A percentile compares a stretch with the other conserved stretches of the same genome.
Conservation (phyloP, 2,113 vertebrate genomes). For the Pelvicachromis taeniatus region DNA sequence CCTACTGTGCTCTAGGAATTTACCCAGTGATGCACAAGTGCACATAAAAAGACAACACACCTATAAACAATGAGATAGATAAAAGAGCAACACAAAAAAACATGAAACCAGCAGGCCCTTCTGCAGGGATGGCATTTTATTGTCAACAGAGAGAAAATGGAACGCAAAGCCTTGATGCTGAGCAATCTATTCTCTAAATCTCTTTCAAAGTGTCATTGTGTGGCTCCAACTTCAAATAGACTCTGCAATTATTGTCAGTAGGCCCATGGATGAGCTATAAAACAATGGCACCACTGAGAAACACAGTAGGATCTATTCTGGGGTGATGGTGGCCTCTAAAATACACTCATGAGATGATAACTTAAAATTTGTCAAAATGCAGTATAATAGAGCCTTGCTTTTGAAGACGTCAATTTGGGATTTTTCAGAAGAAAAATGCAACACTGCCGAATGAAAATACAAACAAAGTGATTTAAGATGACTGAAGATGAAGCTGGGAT, state of each 20-base stretch:
- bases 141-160: constrained; percentile 23
- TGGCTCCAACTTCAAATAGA: constrained; percentile 51
- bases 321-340: constrained; percentile 17
- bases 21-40: not conserved
- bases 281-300: constrained; percentile 29
- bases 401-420: not conserved
- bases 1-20: not conserved
- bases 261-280: constrained; percentile 2
- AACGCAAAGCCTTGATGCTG: constrained; percentile 9
- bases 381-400: not conserved
- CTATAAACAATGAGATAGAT: not conserved
- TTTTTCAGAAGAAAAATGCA: not conserved
- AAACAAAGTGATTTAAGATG: not conserved
- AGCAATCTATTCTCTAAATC: constrained; percentile 34
- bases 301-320: constrained; percentile 8
- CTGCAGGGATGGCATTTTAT: not conserved
- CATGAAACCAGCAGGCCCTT: not conserved
- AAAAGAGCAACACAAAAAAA: not conserved
- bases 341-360: not conserved
- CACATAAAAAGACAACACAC: not conserved
- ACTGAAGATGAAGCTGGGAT: not conserved
- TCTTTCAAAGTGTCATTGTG: constrained; percentile 34
- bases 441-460: not conserved
- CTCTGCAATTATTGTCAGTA: constrained; percentile 42
- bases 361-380: constrained; percentile 13